These are phyloP conservation scores for Ditylenchus weischeri DNA, from an alignment of 2,888 invertebrate species.

Conservation along the genomic window DNA sequence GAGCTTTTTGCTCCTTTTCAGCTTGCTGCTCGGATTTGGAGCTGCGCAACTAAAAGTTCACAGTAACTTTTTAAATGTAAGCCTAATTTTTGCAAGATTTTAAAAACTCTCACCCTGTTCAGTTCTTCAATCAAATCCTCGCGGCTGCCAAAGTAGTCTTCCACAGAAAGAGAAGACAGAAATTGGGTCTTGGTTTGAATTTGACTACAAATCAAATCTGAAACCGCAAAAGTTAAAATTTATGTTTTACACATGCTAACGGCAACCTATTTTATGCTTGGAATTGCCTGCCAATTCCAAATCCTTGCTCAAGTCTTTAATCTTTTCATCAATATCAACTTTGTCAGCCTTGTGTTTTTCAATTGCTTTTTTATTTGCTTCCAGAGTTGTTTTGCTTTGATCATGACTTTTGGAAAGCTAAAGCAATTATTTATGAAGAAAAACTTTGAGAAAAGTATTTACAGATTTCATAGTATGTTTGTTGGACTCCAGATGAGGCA, in stretches of 20 bases:
- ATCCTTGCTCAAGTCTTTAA: slow-evolving; percentile 10
- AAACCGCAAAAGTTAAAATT: slow-evolving; percentile 11
- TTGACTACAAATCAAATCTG: slow-evolving; percentile 14
- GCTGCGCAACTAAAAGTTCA: neutral
- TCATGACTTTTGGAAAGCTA: neutral
- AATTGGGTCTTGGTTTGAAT: neutral
- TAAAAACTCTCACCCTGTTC: neutral
- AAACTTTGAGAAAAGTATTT: slow-evolving; percentile 10
- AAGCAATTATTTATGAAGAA: neutral
- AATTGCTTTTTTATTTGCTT: slow-evolving; percentile 9
- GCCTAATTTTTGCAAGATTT: neutral
- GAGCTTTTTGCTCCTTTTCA: slow-evolving; percentile 13
- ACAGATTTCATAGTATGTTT: slow-evolving; percentile 10
- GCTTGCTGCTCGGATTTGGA: neutral
- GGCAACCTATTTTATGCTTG: slow-evolving; percentile 14
- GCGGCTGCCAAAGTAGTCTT: slow-evolving; percentile 11
- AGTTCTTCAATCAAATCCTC: slow-evolving; percentile 8
- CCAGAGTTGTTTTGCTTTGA: neutral
- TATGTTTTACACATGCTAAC: neutral
- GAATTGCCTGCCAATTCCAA: slow-evolving; percentile 3
- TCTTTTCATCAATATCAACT: neutral
- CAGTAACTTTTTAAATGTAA: neutral
- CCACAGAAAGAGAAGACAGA: neutral
- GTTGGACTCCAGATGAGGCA: slow-evolving; percentile 34
- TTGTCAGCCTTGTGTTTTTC: slow-evolving; percentile 7